phyloP scores from a whole-genome alignment of 2,113 vertebrate species.

The Cebus imitator region DNA sequence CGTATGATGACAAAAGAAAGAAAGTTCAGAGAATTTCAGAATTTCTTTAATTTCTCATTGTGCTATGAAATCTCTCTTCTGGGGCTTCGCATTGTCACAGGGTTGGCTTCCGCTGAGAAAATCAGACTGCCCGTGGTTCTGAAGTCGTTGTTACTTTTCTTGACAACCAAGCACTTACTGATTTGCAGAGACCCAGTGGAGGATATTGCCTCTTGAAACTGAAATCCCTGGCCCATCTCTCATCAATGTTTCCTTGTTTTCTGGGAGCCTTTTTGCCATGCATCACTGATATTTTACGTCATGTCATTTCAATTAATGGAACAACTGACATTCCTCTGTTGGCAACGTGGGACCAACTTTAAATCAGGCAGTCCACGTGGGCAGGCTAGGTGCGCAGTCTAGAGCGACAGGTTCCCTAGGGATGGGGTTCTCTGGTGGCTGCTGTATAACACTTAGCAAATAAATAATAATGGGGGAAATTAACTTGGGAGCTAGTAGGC shows the following conservation, averaged over 20 bases:
- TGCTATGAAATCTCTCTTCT: background rate
- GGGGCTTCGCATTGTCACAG: too few species aligned
- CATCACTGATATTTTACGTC: conserved; percentile 36
- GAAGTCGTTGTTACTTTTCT: background rate
- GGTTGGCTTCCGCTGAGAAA: background rate
- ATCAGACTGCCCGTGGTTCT: background rate
- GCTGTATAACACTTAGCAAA: conserved; percentile 27
- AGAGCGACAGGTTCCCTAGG: background rate
- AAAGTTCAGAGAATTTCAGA: background rate
- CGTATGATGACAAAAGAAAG: background rate
- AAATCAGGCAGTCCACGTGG: conserved; percentile 22
- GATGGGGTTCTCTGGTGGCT: background rate
- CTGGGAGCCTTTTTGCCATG: background rate
- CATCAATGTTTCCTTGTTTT: background rate
- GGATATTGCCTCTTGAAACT: background rate
- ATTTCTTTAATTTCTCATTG: background rate
- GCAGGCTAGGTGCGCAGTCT: background rate
- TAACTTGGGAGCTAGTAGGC: background rate
- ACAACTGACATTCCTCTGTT: conserved; percentile 45
- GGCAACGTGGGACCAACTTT: conserved; percentile 4
- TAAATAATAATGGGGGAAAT: conserved; percentile 43
- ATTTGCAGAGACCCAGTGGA: background rate
- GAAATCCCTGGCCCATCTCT: background rate
- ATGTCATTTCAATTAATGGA: conserved; percentile 43
- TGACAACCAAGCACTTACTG: background rate